Conservation (phyloP, 2,888 invertebrate genomes). For the Ophion costatus region DNA sequence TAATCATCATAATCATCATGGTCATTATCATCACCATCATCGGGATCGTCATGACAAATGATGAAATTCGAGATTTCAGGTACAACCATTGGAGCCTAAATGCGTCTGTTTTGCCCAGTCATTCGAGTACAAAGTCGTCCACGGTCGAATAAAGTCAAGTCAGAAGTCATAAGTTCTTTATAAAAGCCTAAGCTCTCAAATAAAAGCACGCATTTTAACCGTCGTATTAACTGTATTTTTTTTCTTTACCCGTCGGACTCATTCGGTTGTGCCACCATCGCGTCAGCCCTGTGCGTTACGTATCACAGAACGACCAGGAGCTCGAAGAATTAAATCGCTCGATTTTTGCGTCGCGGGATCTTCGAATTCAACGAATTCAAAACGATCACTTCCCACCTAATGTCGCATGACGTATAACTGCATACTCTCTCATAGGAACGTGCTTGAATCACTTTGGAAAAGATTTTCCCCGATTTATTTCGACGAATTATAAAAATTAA, state of each 20-base stretch:
- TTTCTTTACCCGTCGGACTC: not conserved
- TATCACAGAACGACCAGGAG: not conserved
- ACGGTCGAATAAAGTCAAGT: not conserved
- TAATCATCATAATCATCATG: constrained; percentile 48
- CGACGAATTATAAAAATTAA: not conserved
- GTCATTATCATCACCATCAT: constrained; percentile 53
- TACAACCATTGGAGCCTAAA: not conserved
- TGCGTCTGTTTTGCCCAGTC: not conserved
- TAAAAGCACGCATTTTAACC: not conserved
- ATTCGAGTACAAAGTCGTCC: not conserved
- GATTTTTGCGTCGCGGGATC: not conserved
- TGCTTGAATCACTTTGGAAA: not conserved
- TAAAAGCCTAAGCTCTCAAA: no score
- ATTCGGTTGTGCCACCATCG: not conserved
- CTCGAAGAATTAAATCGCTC: not conserved
- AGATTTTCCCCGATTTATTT: not conserved
- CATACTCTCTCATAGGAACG: not conserved
- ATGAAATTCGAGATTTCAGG: constrained; percentile 5
- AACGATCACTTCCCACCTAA: not conserved
- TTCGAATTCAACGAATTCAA: not conserved
- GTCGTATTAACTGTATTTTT: not conserved
- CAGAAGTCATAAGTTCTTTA: not conserved
- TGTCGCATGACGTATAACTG: not conserved
- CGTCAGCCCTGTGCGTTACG: no score
- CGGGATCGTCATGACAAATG: constrained; percentile 42